Base-by-base conservation (phyloP, 2,797 vertebrate genomes). In the Emydoidea blandingii region DNA sequence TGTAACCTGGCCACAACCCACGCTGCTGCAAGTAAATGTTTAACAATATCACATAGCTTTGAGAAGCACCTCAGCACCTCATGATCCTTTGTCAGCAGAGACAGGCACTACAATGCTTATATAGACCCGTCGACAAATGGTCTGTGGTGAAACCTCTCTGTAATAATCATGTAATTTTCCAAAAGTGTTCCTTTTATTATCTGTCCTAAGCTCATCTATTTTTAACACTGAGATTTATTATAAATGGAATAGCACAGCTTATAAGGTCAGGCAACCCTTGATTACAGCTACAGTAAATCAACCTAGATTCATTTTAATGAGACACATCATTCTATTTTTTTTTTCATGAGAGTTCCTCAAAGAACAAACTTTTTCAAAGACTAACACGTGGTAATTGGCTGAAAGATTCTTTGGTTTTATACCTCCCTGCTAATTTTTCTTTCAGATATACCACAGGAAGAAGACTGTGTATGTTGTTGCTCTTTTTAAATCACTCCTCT, bases 211-310 rank as follows among this genome's bases (percentile, higher is more conserved):
- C 91, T 97, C 93, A 97, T 97, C 92, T 97, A 97, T 97, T 98
- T 97, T 97, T 98, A 98, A 96, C 91, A 62, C 85, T 86, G 62
- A 86, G 82, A 97, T 95, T 94, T 97, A 97, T 98, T 97, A 97
- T 93, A 97, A 98, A 97, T 96, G 93, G 93, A 96, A 93, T 91
- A 97, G 74, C 90, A 97, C 90, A 97, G 93, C 72, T 93, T 97
- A 94, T 95, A 97, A 98, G 96, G 96, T 97, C 65, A 47, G 74
- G 59, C 81, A 98, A 96, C 93, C 93, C 90, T 97, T 97, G 92
- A 97, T 98, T 98, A 93, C 94, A 96, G 90, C 59, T 87, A 81
- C 79, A 96, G 87, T 97, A 97, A 98, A 97, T 98, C 96, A 98
- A 96, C 85, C 93, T 95, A 96, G 84, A 95, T 95, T 98, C 91